Percentiles rank a stretch among this genome's conserved stretches.
phyloP scores from a whole-genome alignment of 2,797 vertebrate genomes.

The Tragopan temminckii region DNA sequence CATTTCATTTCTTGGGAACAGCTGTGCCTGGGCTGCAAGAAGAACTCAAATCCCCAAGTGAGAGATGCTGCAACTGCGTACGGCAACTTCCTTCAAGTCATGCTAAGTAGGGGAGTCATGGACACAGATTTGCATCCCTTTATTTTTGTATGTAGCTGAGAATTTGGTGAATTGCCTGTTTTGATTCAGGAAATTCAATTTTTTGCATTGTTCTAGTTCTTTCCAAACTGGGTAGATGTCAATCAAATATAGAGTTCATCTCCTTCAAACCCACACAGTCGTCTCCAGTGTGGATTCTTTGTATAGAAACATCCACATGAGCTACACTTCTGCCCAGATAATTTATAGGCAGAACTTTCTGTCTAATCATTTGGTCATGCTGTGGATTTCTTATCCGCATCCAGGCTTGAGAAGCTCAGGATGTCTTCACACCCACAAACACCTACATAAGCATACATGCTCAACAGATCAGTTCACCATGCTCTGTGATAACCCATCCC shows the following conservation, averaged over 20 bases:
- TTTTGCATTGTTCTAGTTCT: background rate
- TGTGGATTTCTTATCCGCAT: background rate
- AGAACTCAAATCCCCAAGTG: background rate
- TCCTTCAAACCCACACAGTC: background rate
- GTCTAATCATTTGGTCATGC: background rate
- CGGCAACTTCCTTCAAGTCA: background rate
- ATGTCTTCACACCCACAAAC: background rate
- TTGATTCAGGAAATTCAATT: background rate
- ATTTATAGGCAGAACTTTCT: background rate
- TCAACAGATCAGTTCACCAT: background rate
- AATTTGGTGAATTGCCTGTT: background rate
- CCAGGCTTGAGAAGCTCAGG: background rate
- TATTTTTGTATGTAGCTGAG: background rate
- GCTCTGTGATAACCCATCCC: background rate
- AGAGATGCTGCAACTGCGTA: background rate
- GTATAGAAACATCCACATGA: background rate
- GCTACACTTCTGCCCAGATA: background rate
- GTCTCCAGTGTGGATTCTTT: background rate
- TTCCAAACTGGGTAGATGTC: background rate
- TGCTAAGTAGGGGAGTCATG: background rate
- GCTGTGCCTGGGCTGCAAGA: rapidly evolving
- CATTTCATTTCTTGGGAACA: background rate
- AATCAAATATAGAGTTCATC: background rate
- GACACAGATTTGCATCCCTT: background rate
- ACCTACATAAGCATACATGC: background rate